Evolutionary conservation across 2,113 vertebrate genomes (phyloP), one percentile per base, ranked within the genome.

Genomic region (Silurus meridionalis): DNA sequence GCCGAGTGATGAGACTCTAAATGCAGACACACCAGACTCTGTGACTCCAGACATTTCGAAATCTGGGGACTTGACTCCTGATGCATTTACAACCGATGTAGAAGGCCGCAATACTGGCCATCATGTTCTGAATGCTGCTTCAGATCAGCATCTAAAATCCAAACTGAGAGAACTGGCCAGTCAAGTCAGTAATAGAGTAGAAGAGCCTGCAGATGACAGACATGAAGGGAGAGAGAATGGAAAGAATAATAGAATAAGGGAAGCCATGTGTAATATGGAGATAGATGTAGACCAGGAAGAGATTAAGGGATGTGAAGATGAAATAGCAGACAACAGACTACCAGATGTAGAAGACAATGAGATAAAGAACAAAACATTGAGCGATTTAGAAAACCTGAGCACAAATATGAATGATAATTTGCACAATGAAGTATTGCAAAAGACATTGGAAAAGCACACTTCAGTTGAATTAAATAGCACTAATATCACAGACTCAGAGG

Each of bases 11-110:
- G 61, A 87, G 37, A n/a, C 57, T 75, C 23, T 85, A 19, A 86
- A 83, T 19, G 82, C 50, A 7, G 74, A 81, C 57, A 23, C 79
- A 0, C 89, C 90, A 83, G 92, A 93, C 8, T 80, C 88, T 23
- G 80, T 84, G 79, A 93, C 91, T 13, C 90, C 93, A 21, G 91
- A 93, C 83, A 91, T 92, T 19, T n/a, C 93, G 83, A 93, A 88
- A 17, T 94, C 93, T 21, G 92, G 82, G 63, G 84, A 85, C 3
- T 48, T 64, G 0, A 93, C 92, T 66, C 91, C 92, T 83, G 92
- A 91, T 80, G 85, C 66, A 0, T 83, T 85, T 10, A 80, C 87
- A 81, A 61, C 11, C 0, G n/a, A 88, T 1, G 17, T 58, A 50
- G 88, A 89, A 80, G 7, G 87, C 64, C 64, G 72, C 1, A 78